These are phyloP conservation scores for Acheta domesticus DNA, from an alignment of 2,888 invertebrate species.

Conservation along the genomic window DNA sequence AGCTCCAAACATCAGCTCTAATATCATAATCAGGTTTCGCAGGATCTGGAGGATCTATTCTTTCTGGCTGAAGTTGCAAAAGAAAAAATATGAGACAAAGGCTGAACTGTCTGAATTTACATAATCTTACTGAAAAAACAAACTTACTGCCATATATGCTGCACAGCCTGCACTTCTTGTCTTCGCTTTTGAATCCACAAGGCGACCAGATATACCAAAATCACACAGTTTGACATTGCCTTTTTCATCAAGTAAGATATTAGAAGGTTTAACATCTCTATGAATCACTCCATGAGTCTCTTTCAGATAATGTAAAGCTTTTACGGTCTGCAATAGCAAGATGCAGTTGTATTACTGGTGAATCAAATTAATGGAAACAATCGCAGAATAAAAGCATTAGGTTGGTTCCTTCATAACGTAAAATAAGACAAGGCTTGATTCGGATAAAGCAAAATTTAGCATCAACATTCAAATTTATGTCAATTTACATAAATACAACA, in stretches of 20 bases:
- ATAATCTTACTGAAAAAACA: neutral
- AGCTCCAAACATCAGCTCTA: constrained; percentile 98
- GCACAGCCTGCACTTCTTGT: constrained; percentile 96
- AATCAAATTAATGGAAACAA: no score
- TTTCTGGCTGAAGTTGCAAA: constrained; percentile 71
- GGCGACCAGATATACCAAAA: constrained; percentile 97
- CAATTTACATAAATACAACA: no score
- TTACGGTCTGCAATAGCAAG: constrained; percentile 69
- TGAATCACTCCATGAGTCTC: constrained; percentile 96
- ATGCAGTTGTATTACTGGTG: no score
- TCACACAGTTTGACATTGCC: constrained; percentile 98
- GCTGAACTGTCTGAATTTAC: constrained; percentile 19
- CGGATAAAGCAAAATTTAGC: no score
- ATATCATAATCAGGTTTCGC: constrained; percentile 95
- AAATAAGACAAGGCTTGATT: no score
- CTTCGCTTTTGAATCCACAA: constrained; percentile 97
- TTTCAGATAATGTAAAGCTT: constrained; percentile 95
- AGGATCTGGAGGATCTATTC: constrained; percentile 92
- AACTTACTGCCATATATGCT: constrained; percentile 96
- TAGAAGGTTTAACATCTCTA: constrained; percentile 97
- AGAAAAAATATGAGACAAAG: neutral
- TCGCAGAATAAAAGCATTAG: no score
- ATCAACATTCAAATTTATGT: no score
- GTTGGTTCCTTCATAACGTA: no score
- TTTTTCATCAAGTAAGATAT: constrained; percentile 91